Conservation (phyloP, 2,888 invertebrate genomes). For the Plutella xylostella region DNA sequence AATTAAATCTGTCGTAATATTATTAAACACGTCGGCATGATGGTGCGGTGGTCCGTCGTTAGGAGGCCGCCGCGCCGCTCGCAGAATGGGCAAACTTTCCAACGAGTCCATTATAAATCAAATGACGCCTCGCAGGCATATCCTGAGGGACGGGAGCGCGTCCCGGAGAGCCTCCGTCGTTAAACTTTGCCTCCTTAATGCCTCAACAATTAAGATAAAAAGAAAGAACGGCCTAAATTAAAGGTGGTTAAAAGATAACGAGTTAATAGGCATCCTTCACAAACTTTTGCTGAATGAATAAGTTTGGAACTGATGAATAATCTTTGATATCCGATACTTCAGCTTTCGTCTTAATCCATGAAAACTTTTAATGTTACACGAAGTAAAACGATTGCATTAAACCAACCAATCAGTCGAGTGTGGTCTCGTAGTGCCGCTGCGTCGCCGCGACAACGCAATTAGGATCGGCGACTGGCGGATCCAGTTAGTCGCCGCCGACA, state of each 20-base stretch:
- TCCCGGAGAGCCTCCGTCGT: conserved; percentile 55
- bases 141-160: conserved; percentile 63
- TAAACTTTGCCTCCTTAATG: conserved; percentile 65
- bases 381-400: neutral
- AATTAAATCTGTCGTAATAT: conserved; percentile 70
- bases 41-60: conserved; percentile 66
- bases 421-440: no score
- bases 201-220: conserved; percentile 70
- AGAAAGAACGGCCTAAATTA: conserved; percentile 66
- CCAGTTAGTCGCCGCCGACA: conserved; percentile 52
- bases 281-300: conserved; percentile 41
- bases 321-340: neutral
- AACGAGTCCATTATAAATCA: conserved; percentile 71
- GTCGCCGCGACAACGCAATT: no score
- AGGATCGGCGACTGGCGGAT: conserved; percentile 61
- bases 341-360: neutral
- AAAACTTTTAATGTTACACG: neutral
- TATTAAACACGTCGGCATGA: conserved; percentile 69
- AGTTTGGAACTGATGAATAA: conserved; percentile 1
- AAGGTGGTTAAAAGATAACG: conserved; percentile 68
- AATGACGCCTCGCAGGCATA: conserved; percentile 66
- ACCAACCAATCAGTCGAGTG: conserved; percentile 27
- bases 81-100: conserved; percentile 66
- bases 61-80: conserved; percentile 58
- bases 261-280: conserved; percentile 50